Evolutionary conservation across 2,797 vertebrate species (phyloP).

Genomic region (Sebastolobus altivelis): DNA sequence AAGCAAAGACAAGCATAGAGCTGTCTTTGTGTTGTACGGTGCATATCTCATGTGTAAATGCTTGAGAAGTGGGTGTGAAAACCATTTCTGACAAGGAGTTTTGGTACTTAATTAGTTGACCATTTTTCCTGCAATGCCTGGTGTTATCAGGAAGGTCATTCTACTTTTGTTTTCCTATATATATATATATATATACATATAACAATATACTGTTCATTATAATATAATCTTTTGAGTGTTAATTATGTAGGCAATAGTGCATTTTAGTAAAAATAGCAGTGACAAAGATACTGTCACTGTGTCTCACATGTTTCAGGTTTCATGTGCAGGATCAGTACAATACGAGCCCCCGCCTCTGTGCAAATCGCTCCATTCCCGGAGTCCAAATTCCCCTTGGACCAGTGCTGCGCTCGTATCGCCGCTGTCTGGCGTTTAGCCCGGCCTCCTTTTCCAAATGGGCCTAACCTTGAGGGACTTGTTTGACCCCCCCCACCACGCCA

Average conservation of each 20-base stretch:
- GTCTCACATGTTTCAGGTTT: conserved; percentile 9
- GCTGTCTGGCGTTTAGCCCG: conserved; percentile 89
- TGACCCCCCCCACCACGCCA: conserved; percentile 70
- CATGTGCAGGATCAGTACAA: conserved; percentile 16
- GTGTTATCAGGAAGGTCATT: too few species aligned
- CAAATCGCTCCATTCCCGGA: conserved; percentile 83
- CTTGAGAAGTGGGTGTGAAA: not conserved
- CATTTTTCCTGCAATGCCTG: not conserved
- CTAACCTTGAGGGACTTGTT: conserved; percentile 94
- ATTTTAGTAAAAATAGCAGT: not conserved
- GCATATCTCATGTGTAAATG: not conserved
- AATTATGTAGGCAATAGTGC: not conserved
- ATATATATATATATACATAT: too few species aligned
- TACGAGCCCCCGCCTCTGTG: conserved; percentile 60
- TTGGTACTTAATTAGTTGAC: not conserved
- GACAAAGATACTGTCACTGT: not conserved
- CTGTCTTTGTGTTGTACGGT: not conserved
- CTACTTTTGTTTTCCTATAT: too few species aligned
- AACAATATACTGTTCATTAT: not conserved
- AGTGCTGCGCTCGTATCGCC: conserved; percentile 81
- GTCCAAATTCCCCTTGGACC: conserved; percentile 90
- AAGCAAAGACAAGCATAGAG: not conserved
- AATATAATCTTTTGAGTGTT: not conserved
- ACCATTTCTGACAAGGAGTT: not conserved
- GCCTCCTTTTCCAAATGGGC: conserved; percentile 91